These are phyloP conservation scores for Periplaneta americana DNA, from an alignment of 1,140 invertebrate genomes.

Conservation along the genomic window DNA sequence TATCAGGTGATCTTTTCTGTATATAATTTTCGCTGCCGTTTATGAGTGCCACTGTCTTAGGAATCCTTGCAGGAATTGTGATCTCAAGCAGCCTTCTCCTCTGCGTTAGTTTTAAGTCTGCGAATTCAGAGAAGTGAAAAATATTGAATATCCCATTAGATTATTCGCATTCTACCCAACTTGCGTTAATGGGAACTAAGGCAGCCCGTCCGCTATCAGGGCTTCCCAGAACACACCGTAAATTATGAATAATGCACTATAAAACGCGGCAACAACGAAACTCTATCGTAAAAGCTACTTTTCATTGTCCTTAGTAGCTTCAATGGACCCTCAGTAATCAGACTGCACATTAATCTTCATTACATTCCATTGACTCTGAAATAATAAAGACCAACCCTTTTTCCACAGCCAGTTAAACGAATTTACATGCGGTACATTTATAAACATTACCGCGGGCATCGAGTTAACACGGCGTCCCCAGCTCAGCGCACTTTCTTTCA, in stretches of 20 bases:
- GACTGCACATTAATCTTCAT: neutral
- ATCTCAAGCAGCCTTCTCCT: too few species aligned
- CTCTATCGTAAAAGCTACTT: neutral
- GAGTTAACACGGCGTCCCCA: neutral
- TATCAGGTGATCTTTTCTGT: too few species aligned
- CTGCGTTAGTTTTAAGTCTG: too few species aligned
- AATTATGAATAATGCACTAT: neutral
- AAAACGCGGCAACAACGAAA: neutral
- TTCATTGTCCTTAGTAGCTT: neutral
- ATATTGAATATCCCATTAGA: too few species aligned
- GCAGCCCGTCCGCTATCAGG: too few species aligned
- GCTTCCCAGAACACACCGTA: neutral
- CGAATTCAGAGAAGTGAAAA: too few species aligned
- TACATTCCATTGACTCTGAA: neutral
- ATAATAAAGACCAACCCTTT: neutral
- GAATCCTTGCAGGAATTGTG: too few species aligned
- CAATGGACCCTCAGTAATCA: neutral
- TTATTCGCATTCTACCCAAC: too few species aligned
- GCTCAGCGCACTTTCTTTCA: neutral
- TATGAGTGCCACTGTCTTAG: too few species aligned
- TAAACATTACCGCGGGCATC: neutral
- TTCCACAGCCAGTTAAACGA: neutral
- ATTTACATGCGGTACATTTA: neutral
- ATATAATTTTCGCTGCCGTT: too few species aligned
- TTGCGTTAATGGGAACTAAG: too few species aligned